Percentiles rank a stretch among this genome's conserved stretches.
Conservation (phyloP, 2,797 vertebrate genomes). For the Botia almorhae region DNA sequence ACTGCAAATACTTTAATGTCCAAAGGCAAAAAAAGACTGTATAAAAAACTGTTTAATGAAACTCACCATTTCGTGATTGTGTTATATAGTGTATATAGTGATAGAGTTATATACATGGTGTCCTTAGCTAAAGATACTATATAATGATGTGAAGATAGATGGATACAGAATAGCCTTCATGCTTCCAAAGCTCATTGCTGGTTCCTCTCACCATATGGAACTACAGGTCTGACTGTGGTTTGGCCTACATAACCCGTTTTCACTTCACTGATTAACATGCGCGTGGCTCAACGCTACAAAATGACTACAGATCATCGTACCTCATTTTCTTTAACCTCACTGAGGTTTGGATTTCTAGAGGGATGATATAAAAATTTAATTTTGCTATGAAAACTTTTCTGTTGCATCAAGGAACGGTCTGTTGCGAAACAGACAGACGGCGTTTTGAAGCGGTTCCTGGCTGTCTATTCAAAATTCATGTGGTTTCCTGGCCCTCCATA, state of each 20-base stretch:
- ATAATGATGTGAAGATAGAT: background rate
- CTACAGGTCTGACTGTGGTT: background rate
- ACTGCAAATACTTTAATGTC: too few species aligned
- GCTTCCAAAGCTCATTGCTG: background rate
- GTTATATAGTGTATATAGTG: background rate
- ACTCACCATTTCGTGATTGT: background rate
- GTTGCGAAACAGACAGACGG: background rate
- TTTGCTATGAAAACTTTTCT: slow-evolving; percentile 3
- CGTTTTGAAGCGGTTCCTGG: slow-evolving; percentile 19
- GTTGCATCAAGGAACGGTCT: background rate
- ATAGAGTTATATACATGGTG: too few species aligned
- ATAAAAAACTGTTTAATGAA: background rate
- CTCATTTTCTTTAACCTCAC: background rate
- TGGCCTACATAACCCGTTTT: background rate
- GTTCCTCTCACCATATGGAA: background rate
- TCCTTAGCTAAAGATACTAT: background rate
- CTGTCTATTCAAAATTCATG: slow-evolving; percentile 40
- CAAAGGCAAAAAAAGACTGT: too few species aligned
- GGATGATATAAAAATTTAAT: background rate
- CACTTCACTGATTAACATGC: background rate
- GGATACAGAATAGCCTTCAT: background rate
- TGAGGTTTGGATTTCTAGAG: background rate
- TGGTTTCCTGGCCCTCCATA: slow-evolving; percentile 3
- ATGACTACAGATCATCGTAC: background rate
- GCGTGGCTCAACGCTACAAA: background rate